phyloP scores from a whole-genome alignment of 2,888 invertebrate genomes.

The Caenorhabditis sp. region DNA sequence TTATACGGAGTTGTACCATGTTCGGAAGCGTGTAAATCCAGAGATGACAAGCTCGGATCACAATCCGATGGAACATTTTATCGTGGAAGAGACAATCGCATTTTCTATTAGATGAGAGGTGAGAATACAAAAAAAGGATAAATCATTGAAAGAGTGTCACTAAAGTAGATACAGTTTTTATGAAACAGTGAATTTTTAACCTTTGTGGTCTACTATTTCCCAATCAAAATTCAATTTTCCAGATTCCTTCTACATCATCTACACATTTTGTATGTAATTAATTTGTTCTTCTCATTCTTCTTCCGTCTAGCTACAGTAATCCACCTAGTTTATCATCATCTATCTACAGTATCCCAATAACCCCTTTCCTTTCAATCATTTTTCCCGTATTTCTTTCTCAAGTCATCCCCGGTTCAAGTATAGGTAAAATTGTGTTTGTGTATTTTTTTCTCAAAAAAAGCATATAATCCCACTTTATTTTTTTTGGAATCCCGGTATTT shows the following conservation, averaged over 20 bases:
- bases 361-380: too few relatives aligned
- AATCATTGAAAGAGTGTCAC: not conserved
- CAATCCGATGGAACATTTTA: constrained; percentile 36
- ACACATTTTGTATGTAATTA: not conserved
- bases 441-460: not conserved
- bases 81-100: constrained; percentile 16
- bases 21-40: constrained; percentile 12
- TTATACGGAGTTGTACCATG: constrained; percentile 36
- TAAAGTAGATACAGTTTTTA: not conserved
- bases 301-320: not conserved
- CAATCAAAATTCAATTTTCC: too few relatives aligned
- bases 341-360: not conserved
- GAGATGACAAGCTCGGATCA: constrained; percentile 17
- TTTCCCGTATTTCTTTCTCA: not conserved
- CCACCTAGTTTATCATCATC: too few relatives aligned
- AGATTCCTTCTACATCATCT: not conserved
- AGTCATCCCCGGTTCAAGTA: not conserved
- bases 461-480: not conserved
- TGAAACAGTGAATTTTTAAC: too few relatives aligned
- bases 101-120: constrained; percentile 12
- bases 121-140: not conserved
- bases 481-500: not conserved
- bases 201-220: too few relatives aligned
- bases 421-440: not conserved
- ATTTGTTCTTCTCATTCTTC: not conserved